phyloP scores from a whole-genome alignment of 2,113 vertebrate genomes.

The Dipodomys ordii region DNA sequence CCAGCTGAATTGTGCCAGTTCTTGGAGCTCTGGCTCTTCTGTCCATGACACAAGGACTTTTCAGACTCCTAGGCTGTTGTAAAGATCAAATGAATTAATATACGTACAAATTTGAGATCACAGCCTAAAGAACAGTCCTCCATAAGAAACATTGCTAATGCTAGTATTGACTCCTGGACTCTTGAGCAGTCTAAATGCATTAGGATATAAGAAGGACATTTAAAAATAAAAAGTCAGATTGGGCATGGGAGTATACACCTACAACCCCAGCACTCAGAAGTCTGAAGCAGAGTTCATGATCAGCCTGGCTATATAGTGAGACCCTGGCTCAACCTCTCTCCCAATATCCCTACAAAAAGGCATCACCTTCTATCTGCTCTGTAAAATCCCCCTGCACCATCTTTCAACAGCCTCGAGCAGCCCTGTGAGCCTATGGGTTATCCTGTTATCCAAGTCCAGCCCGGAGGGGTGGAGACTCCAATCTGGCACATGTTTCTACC shows the following conservation, averaged over 20 bases:
- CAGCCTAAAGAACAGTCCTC: neutral
- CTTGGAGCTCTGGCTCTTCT: neutral
- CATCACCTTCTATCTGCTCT: neutral
- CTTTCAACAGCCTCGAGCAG: neutral
- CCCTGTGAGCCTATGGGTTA: neutral
- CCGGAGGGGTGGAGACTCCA: neutral
- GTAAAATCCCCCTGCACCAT: neutral
- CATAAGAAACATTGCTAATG: neutral
- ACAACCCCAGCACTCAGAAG: too few relatives aligned
- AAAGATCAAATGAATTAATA: neutral
- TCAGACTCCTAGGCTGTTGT: neutral
- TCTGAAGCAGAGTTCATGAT: too few relatives aligned
- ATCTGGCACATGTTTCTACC: neutral
- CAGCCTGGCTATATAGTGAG: too few relatives aligned
- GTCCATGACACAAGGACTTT: neutral
- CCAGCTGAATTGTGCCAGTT: accelerated
- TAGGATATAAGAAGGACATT: neutral
- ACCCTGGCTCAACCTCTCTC: too few relatives aligned
- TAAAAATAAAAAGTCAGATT: neutral
- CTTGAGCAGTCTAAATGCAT: neutral
- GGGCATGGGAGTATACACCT: too few relatives aligned
- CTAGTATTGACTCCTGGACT: neutral
- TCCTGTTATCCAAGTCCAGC: neutral
- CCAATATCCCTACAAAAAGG: neutral
- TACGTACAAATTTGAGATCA: neutral